phyloP scores from a whole-genome alignment of 2,888 invertebrate species.

The Oasisia sp. region DNA sequence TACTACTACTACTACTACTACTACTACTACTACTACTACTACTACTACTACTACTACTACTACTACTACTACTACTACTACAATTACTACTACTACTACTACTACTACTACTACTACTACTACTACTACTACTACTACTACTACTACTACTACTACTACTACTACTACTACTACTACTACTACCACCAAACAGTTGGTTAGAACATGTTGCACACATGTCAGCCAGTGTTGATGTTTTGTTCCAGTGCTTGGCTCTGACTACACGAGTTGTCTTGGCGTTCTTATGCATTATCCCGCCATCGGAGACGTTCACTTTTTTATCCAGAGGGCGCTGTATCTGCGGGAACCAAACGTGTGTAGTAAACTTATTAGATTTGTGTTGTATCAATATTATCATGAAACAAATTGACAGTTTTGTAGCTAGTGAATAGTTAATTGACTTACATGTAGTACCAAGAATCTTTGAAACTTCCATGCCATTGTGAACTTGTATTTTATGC shows the following conservation, averaged over 20 bases:
- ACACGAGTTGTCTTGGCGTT: slow-evolving; percentile 74
- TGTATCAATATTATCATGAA: not conserved
- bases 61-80: too few species aligned
- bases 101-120: too few species aligned
- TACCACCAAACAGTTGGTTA: not conserved
- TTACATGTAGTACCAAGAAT: not conserved
- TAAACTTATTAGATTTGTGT: not conserved
- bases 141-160: too few species aligned
- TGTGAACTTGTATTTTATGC: too few species aligned
- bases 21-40: too few species aligned
- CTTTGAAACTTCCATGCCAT: too few species aligned
- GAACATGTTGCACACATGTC: not conserved
- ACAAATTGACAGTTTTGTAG: not conserved
- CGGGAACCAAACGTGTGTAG: slow-evolving; percentile 66
- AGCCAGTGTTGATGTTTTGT: not conserved
- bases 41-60: too few species aligned
- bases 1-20: too few species aligned
- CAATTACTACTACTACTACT: too few species aligned
- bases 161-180: too few species aligned
- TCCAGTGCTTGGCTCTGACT: slow-evolving; percentile 66
- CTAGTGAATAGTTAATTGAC: not conserved
- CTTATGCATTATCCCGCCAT: slow-evolving; percentile 77
- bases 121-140: too few species aligned
- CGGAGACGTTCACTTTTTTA: slow-evolving; percentile 73
- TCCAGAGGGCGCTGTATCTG: slow-evolving; percentile 72